Evolutionary conservation across 2,888 invertebrate genomes (phyloP), one percentile per base, ranked within the genome.

Genomic region (Bombylius major): DNA sequence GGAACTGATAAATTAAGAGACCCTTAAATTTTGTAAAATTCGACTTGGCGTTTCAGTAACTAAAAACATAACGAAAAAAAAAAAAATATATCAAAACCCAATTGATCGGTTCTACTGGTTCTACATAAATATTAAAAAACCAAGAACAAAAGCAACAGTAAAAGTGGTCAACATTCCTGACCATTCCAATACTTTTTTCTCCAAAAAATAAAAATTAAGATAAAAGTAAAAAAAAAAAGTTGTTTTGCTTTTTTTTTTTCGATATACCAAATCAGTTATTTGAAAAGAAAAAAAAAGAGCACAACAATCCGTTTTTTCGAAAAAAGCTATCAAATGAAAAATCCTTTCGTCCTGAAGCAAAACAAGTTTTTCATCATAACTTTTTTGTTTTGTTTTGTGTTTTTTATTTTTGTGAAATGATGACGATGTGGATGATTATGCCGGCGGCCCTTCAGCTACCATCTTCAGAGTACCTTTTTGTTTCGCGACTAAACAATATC

Each of bases 301-400:
- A 2, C 23, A n/a, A 23, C 23, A 1, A 23, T 23, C 23, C 23
- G 23, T 23, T 23, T 23, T 23, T 23, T 23, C 23, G 23, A 23
- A 23, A 23, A 23, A 36, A 36, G 36, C 36, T 9, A 53, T 54
- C 50, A 53, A 58, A 51, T 34, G 51, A 36, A 14, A 50, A 54
- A 59, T 59, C 57, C 57, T 59, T 59, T 59, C 55, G 59, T 59
- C 59, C 57, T 57, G 57, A 45, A 56, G 59, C 59, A 50, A 48
- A 55, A 56, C 59, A 54, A 56, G 51, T 56, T 59, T 55, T 50
- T 47, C 34, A 53, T 34, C 50, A 49, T 47, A 47, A 36, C 4
- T 23, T 23, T 23, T 23, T 23, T 23, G 23, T 23, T 23, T 23
- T 23, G 23, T 23, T 48, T 44, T 13, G 45, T 45, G 45, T 50